Evolutionary conservation across 2,888 invertebrate genomes (phyloP), one percentile per base, ranked within the genome.

Genomic region (Morpho helenor): DNA sequence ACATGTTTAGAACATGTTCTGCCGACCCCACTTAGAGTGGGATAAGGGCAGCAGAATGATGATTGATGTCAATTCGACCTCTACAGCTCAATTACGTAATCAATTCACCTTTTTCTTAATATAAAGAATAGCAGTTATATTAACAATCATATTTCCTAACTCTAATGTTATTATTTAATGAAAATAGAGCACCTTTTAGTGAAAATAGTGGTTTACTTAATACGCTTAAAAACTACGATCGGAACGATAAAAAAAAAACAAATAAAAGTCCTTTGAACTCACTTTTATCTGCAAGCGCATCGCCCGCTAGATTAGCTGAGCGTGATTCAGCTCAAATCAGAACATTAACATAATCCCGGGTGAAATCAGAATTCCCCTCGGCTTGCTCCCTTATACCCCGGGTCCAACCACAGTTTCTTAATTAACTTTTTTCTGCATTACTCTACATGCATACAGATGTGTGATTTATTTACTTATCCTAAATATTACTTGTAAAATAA

Each of bases 311-410:
- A 67, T 68, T 67, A 61, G 61, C 53, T 59, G 56, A 61, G 59
- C 63, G 62, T 66, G 67, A 68, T 65, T 65, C 67, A 65, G 67
- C 67, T 60, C 62, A 59, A 60, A 62, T 64, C 65, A 55, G 57
- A 58, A 62, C 68, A 69, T 70, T 70, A 68, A 57, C 68, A 70
- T 70, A 70, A 70, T 69, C 68, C 64, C 52, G 53, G 53, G 45
- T 52, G 52, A 63, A 65, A 63, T 64, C 66, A 64, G 56, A 61
- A 55, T 55, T 44, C 64, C 64, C 65, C 65, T 64, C 60, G 49
- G 52, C 44, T 31, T 52, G 46, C 55, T 52, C 60, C 63, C 60
- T 56, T 58, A 22, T 54, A 51, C 59, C 16, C 57, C 58, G 61
- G 43, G 46, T 22, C 54, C 56, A 31, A 49, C 55, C 55, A 49